Percentiles rank a stretch among this genome's conserved stretches.
phyloP scores from a whole-genome alignment of 2,888 invertebrate species.

The Chironomus tentans region DNA sequence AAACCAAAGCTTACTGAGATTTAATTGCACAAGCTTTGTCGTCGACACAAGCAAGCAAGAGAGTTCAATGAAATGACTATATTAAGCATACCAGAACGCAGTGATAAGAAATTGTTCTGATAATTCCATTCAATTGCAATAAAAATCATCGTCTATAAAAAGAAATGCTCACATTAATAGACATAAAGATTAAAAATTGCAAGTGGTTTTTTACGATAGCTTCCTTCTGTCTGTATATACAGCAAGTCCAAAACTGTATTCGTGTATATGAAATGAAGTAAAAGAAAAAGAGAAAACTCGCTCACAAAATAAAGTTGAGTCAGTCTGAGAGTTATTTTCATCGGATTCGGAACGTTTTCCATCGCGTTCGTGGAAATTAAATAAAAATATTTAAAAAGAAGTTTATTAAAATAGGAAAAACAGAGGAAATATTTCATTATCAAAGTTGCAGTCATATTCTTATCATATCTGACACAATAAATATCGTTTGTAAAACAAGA shows the following conservation, averaged over 20 bases:
- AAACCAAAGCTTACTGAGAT: neutral
- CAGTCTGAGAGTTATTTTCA: slow-evolving; percentile 13
- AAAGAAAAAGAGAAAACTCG: slow-evolving; percentile 5
- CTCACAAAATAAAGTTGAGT: neutral
- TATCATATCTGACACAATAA: neutral
- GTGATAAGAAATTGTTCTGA: too few species aligned
- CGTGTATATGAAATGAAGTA: neutral
- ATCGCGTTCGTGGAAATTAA: slow-evolving; percentile 21
- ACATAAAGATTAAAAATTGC: too few species aligned
- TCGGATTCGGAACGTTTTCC: slow-evolving; percentile 24
- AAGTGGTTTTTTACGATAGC: too few species aligned
- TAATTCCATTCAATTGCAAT: too few species aligned
- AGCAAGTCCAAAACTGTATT: neutral
- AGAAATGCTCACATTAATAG: too few species aligned
- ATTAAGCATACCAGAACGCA: neutral
- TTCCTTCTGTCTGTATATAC: too few species aligned
- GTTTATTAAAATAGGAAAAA: neutral
- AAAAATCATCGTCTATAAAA: too few species aligned
- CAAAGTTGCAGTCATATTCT: slow-evolving; percentile 11
- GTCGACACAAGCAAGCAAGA: neutral
- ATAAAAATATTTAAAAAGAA: neutral
- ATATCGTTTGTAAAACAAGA: neutral
- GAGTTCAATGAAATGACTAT: neutral
- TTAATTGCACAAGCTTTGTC: neutral
- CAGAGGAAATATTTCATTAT: neutral